Base-by-base conservation (phyloP, 1,140 invertebrate species). In the Steinernema feltiae region DNA sequence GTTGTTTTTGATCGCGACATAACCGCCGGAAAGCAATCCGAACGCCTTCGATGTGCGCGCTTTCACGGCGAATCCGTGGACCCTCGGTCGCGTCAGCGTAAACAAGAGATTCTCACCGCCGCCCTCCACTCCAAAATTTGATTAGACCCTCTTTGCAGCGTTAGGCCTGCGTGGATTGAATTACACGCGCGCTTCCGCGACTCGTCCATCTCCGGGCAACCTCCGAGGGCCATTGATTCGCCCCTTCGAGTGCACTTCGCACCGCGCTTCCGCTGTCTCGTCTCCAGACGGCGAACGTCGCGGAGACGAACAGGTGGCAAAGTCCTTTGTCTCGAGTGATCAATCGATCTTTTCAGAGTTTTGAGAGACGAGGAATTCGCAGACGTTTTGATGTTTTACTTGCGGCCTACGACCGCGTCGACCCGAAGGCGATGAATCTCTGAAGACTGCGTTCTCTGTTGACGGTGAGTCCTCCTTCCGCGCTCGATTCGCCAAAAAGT, bases 71-170 rank as follows among this genome's bases (percentile, higher is more conserved):
- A n/a, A n/a, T n/a, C n/a, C n/a, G n/a, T n/a, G n/a, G n/a, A n/a
- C n/a, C n/a, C n/a, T n/a, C n/a, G n/a, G n/a, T n/a, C n/a, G n/a
- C n/a, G n/a, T n/a, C n/a, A n/a, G n/a, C n/a, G n/a, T n/a, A n/a
- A 63, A 63, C 53, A 17, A 21, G 24, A 63, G 24, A 27, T 15
- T n/a, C 15, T 7, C 53, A 3, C 7, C 53, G 35, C 24, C 53
- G 12, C 53, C 53, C n/a, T n/a, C n/a, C n/a, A n/a, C n/a, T 15
- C 24, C 53, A 15, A 15, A 63, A 63, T 27, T 63, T 17, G 53
- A 63, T 63, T 63, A 63, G 24, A 63, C 24, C 53, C 53, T 63
- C 53, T 63, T 63, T 63, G 53, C 53, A 15, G 53, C 24, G 53
- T 41, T 7, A 41, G 18, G 35, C 35, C 7, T 41, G 18, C 35